Conservation (phyloP, 2,113 vertebrate species). For the Larimichthys polyactis region DNA sequence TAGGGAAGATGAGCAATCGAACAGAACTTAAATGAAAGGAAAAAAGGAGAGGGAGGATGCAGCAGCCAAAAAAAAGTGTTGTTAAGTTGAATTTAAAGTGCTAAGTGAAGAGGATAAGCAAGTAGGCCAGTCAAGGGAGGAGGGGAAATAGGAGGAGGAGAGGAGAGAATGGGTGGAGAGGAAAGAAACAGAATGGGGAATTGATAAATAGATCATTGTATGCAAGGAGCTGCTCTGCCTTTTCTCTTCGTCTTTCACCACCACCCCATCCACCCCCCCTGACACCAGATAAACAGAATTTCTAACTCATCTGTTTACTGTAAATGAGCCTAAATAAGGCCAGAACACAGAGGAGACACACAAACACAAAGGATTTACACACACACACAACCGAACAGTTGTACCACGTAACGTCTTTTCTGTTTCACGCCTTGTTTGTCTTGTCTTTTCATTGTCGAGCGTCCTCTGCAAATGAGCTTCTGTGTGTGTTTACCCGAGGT, state of each 20-base stretch:
- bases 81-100: conserved; percentile 75
- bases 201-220: conserved; percentile 80
- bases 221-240: conserved; percentile 60
- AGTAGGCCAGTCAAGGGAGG: conserved; percentile 73
- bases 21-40: conserved; percentile 63
- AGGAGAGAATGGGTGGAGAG: conserved; percentile 62
- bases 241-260: conserved; percentile 64
- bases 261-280: conserved; percentile 22
- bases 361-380: conserved; percentile 27
- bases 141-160: conserved; percentile 68
- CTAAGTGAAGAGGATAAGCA: conserved; percentile 72
- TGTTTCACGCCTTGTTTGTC: conserved; percentile 65
- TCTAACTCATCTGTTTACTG: conserved; percentile 77
- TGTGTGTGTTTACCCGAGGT: conserved; percentile 49
- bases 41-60: not conserved
- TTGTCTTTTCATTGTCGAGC: conserved; percentile 48
- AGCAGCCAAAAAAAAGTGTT: conserved; percentile 41
- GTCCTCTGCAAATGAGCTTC: conserved; percentile 62
- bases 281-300: conserved; percentile 73
- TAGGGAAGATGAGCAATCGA: conserved; percentile 60
- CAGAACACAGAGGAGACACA: conserved; percentile 69
- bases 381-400: conserved; percentile 35
- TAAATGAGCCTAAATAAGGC: conserved; percentile 77
- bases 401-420: conserved; percentile 45
- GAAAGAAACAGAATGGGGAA: conserved; percentile 62